Evolutionary conservation across 1,140 invertebrate species (phyloP).

Genomic region (Coptotermes formosanus): DNA sequence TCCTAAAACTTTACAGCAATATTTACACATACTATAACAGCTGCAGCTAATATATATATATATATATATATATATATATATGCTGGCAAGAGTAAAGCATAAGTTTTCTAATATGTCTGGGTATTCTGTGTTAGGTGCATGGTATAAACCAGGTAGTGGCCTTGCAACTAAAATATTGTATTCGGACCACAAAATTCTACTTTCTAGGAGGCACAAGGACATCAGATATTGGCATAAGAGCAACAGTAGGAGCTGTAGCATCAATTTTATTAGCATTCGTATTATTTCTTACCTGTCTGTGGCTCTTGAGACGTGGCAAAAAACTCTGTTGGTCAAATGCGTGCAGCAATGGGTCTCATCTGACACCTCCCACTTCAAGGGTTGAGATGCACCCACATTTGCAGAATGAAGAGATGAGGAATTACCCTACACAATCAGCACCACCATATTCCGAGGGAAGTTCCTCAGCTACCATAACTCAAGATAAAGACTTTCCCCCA

Average conservation of each 20-base stretch:
- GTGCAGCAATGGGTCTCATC: not conserved
- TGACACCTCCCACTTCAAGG: not conserved
- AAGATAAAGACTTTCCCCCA: not conserved
- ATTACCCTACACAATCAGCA: not conserved
- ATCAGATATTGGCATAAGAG: not conserved
- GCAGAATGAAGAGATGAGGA: not conserved
- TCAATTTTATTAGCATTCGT: not conserved
- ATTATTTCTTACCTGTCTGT: not conserved
- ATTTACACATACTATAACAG: too few species aligned
- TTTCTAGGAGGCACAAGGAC: not conserved
- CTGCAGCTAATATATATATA: too few species aligned
- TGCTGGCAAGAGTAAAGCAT: too few species aligned
- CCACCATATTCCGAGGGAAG: not conserved
- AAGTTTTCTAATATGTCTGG: too few species aligned
- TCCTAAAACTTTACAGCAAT: too few species aligned
- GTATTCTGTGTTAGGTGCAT: too few species aligned
- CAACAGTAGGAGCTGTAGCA: not conserved
- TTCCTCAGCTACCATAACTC: not conserved
- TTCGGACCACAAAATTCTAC: too few species aligned
- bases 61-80: too few species aligned
- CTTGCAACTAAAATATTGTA: too few species aligned
- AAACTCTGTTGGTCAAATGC: not conserved
- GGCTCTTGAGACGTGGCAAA: not conserved
- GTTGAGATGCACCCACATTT: not conserved
- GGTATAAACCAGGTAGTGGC: too few species aligned